Base-by-base conservation (phyloP, 2,888 invertebrate species). In the Quadriops clusia region DNA sequence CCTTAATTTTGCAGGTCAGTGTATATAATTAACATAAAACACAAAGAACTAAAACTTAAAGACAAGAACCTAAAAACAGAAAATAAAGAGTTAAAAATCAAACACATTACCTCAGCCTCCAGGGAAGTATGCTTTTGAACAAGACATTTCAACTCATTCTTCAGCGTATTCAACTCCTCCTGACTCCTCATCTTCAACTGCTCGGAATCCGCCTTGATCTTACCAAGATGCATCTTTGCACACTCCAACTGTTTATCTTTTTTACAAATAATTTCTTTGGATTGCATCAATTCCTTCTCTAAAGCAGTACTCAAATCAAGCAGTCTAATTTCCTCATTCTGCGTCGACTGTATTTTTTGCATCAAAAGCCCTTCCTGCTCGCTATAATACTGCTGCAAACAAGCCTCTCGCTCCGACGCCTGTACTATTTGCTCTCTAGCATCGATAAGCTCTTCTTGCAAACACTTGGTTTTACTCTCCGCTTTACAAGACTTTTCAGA, bases 41-140 rank as follows among this genome's bases (percentile, higher is more conserved):
- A n/a, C n/a, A n/a, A n/a, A n/a, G n/a, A n/a, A n/a, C n/a, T n/a
- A n/a, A n/a, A n/a, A n/a, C n/a, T n/a, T n/a, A n/a, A n/a, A n/a
- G n/a, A n/a, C n/a, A n/a, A n/a, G n/a, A n/a, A n/a, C n/a, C n/a
- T n/a, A n/a, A n/a, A n/a, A n/a, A n/a, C n/a, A n/a, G n/a, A n/a
- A n/a, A n/a, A n/a, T n/a, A n/a, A n/a, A n/a, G n/a, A n/a, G n/a
- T n/a, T n/a, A n/a, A n/a, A n/a, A n/a, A n/a, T n/a, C n/a, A n/a
- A n/a, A n/a, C n/a, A n/a, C n/a, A n/a, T n/a, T n/a, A n/a, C n/a
- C n/a, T n/a, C n/a, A n/a, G n/a, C n/a, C n/a, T n/a, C n/a, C n/a
- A n/a, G n/a, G n/a, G n/a, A n/a, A n/a, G n/a, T n/a, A n/a, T 55
- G 51, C 17, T 47, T 45, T 23, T 50, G 50, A 3, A 54, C 28